Evolutionary conservation across 2,888 invertebrate genomes (phyloP).

Genomic region (Neocrepidodera transversa): DNA sequence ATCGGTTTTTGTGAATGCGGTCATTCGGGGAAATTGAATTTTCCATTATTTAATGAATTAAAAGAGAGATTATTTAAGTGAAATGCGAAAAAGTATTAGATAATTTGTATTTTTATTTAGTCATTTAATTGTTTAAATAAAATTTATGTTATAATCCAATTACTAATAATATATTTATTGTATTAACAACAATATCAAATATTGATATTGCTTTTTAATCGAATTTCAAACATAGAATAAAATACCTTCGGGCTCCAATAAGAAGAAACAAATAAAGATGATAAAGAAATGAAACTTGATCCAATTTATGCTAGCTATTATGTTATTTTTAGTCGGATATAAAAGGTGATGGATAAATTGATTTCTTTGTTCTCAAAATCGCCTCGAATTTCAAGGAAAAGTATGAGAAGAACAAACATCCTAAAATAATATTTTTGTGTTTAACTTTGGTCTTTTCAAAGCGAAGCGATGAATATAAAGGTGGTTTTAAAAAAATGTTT

Average conservation of each 20-base stretch:
- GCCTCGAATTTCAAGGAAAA: conserved; percentile 5
- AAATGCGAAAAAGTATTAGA: too few relatives aligned
- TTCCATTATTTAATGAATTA: background rate
- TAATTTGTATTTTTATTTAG: too few relatives aligned
- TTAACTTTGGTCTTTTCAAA: conserved; percentile 8
- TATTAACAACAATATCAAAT: too few relatives aligned
- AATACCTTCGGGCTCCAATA: too few relatives aligned
- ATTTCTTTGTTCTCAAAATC: conserved; percentile 5
- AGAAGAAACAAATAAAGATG: background rate
- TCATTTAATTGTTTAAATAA: too few relatives aligned
- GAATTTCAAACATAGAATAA: too few relatives aligned
- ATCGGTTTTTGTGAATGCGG: conserved; percentile 11
- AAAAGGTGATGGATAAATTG: conserved; percentile 9
- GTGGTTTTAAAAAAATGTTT: conserved; percentile 13
- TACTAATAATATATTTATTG: too few relatives aligned
- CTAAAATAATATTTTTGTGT: conserved; percentile 18
- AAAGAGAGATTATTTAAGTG: too few relatives aligned
- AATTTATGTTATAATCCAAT: too few relatives aligned
- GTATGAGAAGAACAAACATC: conserved; percentile 12
- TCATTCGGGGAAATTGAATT: conserved; percentile 15
- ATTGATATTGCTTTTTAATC: too few relatives aligned
- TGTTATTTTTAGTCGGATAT: background rate
- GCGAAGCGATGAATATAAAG: background rate
- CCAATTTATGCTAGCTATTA: conserved; percentile 2
- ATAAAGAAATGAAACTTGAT: background rate